Evolutionary conservation across 2,888 invertebrate species (phyloP), one percentile per base, ranked within the genome.

Genomic region (Drosophila fungiperda): DNA sequence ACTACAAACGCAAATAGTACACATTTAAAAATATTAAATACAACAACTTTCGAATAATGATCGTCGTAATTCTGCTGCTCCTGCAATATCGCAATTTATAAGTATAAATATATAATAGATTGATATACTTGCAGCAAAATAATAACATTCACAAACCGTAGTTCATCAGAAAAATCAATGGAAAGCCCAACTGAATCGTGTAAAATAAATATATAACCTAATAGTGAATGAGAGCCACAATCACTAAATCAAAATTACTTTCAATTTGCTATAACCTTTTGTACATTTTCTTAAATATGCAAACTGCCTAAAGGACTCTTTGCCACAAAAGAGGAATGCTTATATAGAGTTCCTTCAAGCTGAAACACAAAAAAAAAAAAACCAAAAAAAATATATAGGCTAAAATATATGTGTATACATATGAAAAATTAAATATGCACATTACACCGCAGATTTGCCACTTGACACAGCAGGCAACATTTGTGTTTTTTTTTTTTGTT

Each of bases 381-480:
- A 45, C 12, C 20, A 7, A 23, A 23, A 7, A 23, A 23, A 45
- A 45, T 23, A 20, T 20, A 45, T 45, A 20, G 45, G 12, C 20
- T 62, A 45, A 73, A 75, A 64, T 45, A 23, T 45, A 45, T 23
- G 66, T 54, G 50, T 58, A 50, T 64, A 55, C 72, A 73, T 64
- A 83, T 75, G 74, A 78, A 78, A 89, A 76, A 90, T 90, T 84
- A 82, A 90, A 76, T 89, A 84, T 90, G 88, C 90, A 88, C 83
- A 88, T 84, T 84, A 90, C 90, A 79, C 73, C 83, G 90, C 90
- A 85, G 90, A 90, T 90, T 84, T 85, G 70, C 73, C 90, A 84
- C 83, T 84, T 79, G 73, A 85, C 76, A 87, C 82, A 83, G 69
- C 86, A 60, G 65, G 45, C 65, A 62, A 53, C 45, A 66, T 69